These are phyloP conservation scores for Lepidurus packardi DNA, from an alignment of 1,140 invertebrate species.

Conservation along the genomic window DNA sequence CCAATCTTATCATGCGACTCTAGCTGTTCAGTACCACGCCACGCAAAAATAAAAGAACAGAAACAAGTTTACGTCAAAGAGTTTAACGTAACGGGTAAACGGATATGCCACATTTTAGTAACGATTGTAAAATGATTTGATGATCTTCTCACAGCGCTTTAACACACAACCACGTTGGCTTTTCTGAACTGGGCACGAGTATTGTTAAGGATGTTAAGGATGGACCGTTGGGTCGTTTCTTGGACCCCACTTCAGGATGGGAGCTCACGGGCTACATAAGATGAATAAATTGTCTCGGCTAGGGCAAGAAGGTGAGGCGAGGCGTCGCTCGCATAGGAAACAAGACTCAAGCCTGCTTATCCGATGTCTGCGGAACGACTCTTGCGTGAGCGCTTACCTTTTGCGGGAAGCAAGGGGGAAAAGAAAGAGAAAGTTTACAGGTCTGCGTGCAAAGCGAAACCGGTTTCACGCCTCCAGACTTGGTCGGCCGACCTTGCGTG, in stretches of 20 bases:
- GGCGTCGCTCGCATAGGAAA: not conserved
- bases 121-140: too few relatives aligned
- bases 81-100: too few relatives aligned
- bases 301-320: not conserved
- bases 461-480: slow-evolving; percentile 1
- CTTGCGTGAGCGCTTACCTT: not conserved
- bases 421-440: slow-evolving; percentile 1
- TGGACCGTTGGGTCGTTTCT: not conserved
- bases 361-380: not conserved
- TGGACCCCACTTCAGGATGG: not conserved
- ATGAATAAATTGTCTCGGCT: not conserved
- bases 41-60: too few relatives aligned
- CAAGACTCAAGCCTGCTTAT: not conserved
- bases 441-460: not conserved
- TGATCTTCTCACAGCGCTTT: too few relatives aligned
- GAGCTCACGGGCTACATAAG: not conserved
- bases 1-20: too few relatives aligned
- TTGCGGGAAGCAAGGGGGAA: not conserved
- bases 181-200: too few relatives aligned
- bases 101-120: too few relatives aligned
- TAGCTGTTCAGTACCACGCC: too few relatives aligned
- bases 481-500: not conserved
- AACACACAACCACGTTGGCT: too few relatives aligned
- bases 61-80: too few relatives aligned
- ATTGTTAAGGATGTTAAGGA: not conserved